Evolutionary conservation across 2,113 vertebrate genomes (phyloP).

Genomic region (Lophotis ruficrista): DNA sequence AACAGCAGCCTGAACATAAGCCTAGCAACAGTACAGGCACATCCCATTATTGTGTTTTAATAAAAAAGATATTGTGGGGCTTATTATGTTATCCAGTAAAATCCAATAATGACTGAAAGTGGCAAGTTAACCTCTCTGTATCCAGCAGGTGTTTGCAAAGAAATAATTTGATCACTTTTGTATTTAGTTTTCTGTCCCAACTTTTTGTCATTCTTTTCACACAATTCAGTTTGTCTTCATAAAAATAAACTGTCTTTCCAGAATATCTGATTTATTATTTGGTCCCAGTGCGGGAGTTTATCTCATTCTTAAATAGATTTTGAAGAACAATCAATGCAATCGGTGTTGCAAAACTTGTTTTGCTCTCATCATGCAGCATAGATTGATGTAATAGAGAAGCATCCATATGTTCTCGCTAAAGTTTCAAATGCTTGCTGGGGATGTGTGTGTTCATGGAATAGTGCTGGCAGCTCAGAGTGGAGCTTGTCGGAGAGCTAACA

Average conservation of each 20-base stretch:
- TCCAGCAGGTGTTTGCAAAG: constrained; percentile 27
- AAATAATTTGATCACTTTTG: constrained; percentile 33
- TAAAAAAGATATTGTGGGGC: not conserved
- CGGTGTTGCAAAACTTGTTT: not conserved
- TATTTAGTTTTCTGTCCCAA: not conserved
- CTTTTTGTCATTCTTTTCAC: not conserved
- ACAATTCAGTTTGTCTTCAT: not conserved
- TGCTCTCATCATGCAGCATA: not conserved
- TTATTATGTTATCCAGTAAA: constrained; percentile 21
- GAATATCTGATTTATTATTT: not conserved
- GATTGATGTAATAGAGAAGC: not conserved
- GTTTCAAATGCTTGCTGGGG: not conserved
- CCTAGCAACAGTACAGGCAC: not conserved
- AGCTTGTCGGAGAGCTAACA: not conserved
- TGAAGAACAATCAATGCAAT: not conserved
- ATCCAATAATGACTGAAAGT: constrained; percentile 24
- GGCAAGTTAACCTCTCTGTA: constrained; percentile 29
- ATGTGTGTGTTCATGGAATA: not conserved
- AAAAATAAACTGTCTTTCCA: not conserved
- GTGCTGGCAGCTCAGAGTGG: not conserved
- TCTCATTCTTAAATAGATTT: not conserved
- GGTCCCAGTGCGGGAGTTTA: not conserved
- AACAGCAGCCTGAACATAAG: not conserved
- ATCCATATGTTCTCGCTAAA: not conserved
- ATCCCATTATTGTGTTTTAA: not conserved